These are phyloP conservation scores for Pangasius larnaudii DNA, from an alignment of 2,797 vertebrate species.

Conservation along the genomic window DNA sequence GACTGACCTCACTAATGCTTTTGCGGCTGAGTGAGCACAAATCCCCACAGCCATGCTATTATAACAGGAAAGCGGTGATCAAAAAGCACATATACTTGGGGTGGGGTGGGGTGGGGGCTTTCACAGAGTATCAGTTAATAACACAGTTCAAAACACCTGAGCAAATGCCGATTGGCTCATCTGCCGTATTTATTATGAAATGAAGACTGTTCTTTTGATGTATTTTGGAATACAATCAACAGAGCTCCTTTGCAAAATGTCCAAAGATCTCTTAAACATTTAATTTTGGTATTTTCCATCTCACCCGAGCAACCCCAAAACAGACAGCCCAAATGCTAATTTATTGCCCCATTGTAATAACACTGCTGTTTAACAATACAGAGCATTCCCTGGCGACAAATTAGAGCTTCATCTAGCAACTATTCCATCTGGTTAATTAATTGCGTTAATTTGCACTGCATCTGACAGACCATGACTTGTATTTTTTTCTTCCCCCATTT, in stretches of 20 bases:
- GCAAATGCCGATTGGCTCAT: neutral
- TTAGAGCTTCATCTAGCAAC: neutral
- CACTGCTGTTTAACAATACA: neutral
- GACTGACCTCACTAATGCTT: too few relatives aligned
- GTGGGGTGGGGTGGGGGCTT: neutral
- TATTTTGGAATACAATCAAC: neutral
- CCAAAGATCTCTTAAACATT: neutral
- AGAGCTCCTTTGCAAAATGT: neutral
- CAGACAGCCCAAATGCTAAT: neutral
- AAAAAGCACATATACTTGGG: neutral
- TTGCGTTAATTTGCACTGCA: neutral
- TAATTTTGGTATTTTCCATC: neutral
- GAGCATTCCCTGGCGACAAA: slow-evolving; percentile 8
- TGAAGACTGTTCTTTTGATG: too few relatives aligned
- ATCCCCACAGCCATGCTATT: neutral
- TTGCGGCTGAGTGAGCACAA: neutral
- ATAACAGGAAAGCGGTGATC: neutral
- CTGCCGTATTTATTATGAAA: neutral
- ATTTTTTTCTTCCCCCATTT: too few relatives aligned
- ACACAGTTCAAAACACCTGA: neutral
- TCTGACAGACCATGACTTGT: slow-evolving; percentile 15
- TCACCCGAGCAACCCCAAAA: neutral
- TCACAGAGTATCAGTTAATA: neutral
- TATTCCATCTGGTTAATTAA: slow-evolving; percentile 14
- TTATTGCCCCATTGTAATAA: neutral